Base-by-base conservation (phyloP, 2,888 invertebrate species). In the Cataglyphis cursor region DNA sequence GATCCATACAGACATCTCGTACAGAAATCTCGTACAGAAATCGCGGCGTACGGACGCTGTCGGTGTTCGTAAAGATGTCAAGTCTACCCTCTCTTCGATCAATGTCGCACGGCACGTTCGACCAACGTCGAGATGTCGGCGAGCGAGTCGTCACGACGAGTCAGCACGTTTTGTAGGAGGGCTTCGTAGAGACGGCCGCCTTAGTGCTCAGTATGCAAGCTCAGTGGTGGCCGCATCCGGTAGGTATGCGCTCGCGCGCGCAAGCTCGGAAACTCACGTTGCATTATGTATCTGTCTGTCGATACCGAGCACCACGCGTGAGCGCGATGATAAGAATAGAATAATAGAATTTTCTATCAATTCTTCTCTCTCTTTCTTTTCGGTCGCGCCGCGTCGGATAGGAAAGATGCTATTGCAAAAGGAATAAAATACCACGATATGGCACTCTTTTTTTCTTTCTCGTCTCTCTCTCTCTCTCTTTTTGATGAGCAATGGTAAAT, bases 221-320 rank as follows among this genome's bases (percentile, higher is more conserved):
- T 94, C 88, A 89, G 91, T 92, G 92, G 76, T 93, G 92, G 92
- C 91, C 92, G 93, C 93, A 93, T 94, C 93, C 93, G 93, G 93
- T 92, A 88, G 86, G 85, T 85, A 84, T 78, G 86, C 78, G 70
- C 86, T 61, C 75, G 85, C 86, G 87, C 88, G 89, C 90, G 92
- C 91, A 91, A 93, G 91, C 92, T 92, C 92, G 88, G 90, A 90
- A 90, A 90, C 92, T 90, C 93, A 93, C 91, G 93, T 93, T 94
- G 94, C 93, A 94, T 93, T 94, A 89, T 90, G 89, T 90, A 90
- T 90, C 92, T 91, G 90, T 85, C 89, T 89, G 92, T 91, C 92
- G 91, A 92, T 92, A 90, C 91, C 78, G 76, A 82, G 51, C 66
- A 76, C 73, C 88, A 85, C 85, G 84, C 86, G 85, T 86, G 88